Evolutionary conservation across 2,888 invertebrate species (phyloP).

Genomic region (Callyntrura sp.): DNA sequence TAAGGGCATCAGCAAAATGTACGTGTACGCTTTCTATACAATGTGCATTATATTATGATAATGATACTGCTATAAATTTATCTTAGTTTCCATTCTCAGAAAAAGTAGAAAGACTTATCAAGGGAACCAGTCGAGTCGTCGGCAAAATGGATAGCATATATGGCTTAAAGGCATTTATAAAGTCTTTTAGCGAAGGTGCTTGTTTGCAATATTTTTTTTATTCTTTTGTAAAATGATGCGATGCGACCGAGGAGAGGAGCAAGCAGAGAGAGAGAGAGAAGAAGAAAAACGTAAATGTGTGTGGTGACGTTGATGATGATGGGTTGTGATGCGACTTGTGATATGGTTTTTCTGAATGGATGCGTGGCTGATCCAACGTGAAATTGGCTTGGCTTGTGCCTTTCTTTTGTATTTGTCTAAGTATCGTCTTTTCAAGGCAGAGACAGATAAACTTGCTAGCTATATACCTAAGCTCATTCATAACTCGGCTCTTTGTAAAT

Average conservation of each 20-base stretch:
- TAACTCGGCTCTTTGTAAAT: constrained; percentile 27
- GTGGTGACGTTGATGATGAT: constrained; percentile 45
- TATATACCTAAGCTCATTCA: constrained; percentile 40
- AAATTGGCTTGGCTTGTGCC: constrained; percentile 71
- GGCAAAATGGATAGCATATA: no score
- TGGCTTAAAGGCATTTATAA: no score
- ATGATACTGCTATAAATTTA: no score
- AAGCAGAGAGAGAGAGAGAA: not conserved
- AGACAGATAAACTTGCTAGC: constrained; percentile 4
- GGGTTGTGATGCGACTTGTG: constrained; percentile 52
- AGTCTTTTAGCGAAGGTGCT: no score
- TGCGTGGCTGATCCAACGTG: constrained; percentile 71
- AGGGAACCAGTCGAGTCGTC: no score
- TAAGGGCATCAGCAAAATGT: no score
- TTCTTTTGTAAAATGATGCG: no score
- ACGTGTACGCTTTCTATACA: no score
- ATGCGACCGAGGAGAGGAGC: not conserved
- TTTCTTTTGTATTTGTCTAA: constrained; percentile 51
- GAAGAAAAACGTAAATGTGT: constrained; percentile 6
- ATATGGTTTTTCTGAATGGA: constrained; percentile 71
- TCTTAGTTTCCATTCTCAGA: no score
- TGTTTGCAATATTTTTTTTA: no score
- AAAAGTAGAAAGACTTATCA: no score
- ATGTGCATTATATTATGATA: no score
- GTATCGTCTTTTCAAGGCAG: constrained; percentile 18